Base-by-base conservation (phyloP, 2,797 vertebrate genomes). In the Cheirogaleus major region DNA sequence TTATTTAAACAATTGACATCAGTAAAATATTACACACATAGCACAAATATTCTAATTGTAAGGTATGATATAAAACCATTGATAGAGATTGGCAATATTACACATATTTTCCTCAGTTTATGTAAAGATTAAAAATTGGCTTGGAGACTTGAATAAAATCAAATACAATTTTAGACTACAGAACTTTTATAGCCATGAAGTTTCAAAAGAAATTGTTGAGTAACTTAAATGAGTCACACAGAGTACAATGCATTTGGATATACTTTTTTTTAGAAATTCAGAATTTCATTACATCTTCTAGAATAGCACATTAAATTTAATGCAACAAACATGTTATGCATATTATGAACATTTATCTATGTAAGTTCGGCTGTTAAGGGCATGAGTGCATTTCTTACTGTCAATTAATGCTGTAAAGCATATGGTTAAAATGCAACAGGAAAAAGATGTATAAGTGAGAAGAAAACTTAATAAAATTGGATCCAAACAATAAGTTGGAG, bases 301-400 rank as follows among this genome's bases (percentile, higher is more conserved):
- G 65, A 92, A 82, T 48, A 35, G 5, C 27, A 86, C 25, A 89
- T 67, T 91, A 76, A 14, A 55, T 82, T 81, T 95, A 79, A 86
- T 50, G n/a, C 10, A 92, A 72, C 12, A 95, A 95, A 81, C 3
- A n/a, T 92, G 83, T 81, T 89, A 69, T 80, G 73, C 45, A 57
- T 18, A 22, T 92, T 14, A 89, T 91, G 52, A 95, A 82, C 87
- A 97, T 91, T 95, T 96, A 92, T 85, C 70, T 50, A 63, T 11
- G 22, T 80, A 84, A 79, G 38, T 13, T 73, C 50, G 25, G 63
- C 70, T 72, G 20, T 63, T 96, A 91, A 63, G 69, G 25, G 75
- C 9, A 89, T 52, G 52, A 75, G 7, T 81, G 32, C 67, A 84
- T 96, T 98, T 95, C 91, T 92, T 20, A 5, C 79, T 92, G 7